Conservation (phyloP, 1,140 invertebrate genomes). For the Carposina sasakii region DNA sequence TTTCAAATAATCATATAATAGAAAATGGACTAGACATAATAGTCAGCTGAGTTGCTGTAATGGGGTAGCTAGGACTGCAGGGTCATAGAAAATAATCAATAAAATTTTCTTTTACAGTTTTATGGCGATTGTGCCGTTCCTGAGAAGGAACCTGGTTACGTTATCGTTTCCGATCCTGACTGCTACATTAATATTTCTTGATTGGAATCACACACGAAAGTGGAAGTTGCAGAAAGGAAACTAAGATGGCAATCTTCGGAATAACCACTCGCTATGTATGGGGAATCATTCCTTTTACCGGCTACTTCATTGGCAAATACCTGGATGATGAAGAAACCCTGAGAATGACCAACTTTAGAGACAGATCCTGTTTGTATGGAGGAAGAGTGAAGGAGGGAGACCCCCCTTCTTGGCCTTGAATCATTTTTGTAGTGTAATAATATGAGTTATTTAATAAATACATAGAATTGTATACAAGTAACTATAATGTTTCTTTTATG, state of each 20-base stretch:
- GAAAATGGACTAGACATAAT: too few species aligned
- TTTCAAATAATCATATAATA: too few species aligned
- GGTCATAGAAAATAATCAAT: conserved; percentile 16
- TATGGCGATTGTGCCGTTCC: conserved; percentile 58
- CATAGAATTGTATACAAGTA: too few species aligned
- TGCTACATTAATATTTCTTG: conserved; percentile 75
- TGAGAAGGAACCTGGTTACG: conserved; percentile 75
- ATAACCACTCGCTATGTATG: conserved; percentile 63
- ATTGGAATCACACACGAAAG: conserved; percentile 78
- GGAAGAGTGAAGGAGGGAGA: conserved; percentile 76
- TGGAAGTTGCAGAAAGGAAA: conserved; percentile 76
- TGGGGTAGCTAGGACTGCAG: too few species aligned
- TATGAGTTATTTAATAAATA: conserved; percentile 17
- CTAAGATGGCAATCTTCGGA: conserved; percentile 70
- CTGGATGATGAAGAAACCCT: conserved; percentile 79
- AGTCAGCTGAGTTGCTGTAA: too few species aligned
- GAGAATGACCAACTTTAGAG: conserved; percentile 80
- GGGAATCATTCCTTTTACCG: conserved; percentile 69
- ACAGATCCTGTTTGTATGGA: conserved; percentile 84
- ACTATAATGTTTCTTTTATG: too few species aligned
- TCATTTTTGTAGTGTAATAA: conserved; percentile 5
- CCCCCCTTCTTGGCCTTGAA: conserved; percentile 80
- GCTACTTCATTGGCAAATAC: conserved; percentile 75
- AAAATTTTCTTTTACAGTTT: conserved; percentile 35
- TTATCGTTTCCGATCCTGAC: conserved; percentile 77